Evolutionary conservation across 2,113 vertebrate species (phyloP).

Genomic region (Anthoscopus minutus): DNA sequence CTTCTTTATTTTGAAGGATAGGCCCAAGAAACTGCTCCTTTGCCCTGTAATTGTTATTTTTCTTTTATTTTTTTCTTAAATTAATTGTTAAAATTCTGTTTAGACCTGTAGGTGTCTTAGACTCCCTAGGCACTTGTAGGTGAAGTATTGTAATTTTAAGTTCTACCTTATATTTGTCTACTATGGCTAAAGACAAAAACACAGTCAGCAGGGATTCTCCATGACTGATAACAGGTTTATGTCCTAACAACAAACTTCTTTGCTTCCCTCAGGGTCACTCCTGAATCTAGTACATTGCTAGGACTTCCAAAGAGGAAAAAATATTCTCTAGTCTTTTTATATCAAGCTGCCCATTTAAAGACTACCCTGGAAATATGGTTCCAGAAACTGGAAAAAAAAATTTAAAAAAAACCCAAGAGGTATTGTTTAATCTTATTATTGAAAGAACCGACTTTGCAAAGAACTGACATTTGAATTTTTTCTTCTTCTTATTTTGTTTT

Average conservation of each 20-base stretch:
- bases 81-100: neutral
- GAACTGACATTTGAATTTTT: neutral
- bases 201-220: neutral
- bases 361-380: neutral
- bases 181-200: neutral
- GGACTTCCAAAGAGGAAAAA: neutral
- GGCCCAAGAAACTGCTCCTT: neutral
- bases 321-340: neutral
- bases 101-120: neutral
- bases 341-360: neutral
- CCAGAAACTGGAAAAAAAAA: neutral
- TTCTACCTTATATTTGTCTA: neutral
- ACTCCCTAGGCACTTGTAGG: neutral
- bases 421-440: neutral
- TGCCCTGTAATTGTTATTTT: neutral
- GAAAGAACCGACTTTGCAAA: neutral
- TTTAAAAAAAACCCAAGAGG: neutral
- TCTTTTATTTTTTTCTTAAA: neutral
- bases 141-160: neutral
- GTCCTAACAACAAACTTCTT: neutral
- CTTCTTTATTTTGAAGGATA: neutral
- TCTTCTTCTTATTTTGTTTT: neutral
- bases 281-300: neutral
- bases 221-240: neutral
- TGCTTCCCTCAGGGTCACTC: neutral